phyloP scores from a whole-genome alignment of 2,888 invertebrate species.

The Melanchra persicariae region DNA sequence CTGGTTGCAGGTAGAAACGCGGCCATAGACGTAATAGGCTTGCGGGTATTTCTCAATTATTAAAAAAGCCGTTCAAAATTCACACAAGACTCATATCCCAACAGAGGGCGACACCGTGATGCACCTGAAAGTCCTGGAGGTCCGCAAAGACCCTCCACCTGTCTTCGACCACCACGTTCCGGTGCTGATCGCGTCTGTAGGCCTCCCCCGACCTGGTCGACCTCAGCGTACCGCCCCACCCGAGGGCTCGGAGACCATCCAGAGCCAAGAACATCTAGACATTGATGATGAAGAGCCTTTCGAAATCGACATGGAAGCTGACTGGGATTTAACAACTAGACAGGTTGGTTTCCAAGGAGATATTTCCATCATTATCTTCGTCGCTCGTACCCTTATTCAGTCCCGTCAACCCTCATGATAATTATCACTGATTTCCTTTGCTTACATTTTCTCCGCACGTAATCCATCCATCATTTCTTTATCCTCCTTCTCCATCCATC shows the following conservation, averaged over 20 bases:
- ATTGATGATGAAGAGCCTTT: slow-evolving; percentile 91
- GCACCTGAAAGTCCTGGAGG: slow-evolving; percentile 96
- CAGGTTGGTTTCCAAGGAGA: slow-evolving; percentile 90
- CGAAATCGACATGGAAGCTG: slow-evolving; percentile 88
- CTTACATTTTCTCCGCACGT: too few species aligned
- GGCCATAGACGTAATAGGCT: too few species aligned
- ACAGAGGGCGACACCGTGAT: slow-evolving; percentile 96
- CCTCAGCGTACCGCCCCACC: slow-evolving; percentile 69
- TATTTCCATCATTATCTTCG: neutral
- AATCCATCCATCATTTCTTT: too few species aligned
- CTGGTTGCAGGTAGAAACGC: too few species aligned
- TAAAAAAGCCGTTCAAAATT: neutral
- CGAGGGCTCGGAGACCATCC: slow-evolving; percentile 71
- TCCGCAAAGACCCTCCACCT: slow-evolving; percentile 94
- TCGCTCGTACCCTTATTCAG: too few species aligned
- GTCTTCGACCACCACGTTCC: slow-evolving; percentile 98
- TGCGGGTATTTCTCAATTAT: too few species aligned
- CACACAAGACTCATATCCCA: neutral
- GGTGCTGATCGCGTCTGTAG: slow-evolving; percentile 92
- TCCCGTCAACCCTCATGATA: too few species aligned
- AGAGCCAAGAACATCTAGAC: slow-evolving; percentile 85
- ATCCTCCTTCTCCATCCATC: too few species aligned
- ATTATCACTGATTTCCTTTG: too few species aligned
- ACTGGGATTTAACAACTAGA: slow-evolving; percentile 98
- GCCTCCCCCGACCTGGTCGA: slow-evolving; percentile 84